phyloP scores from a whole-genome alignment of 1,140 invertebrate genomes.

The Drosophila truncata region DNA sequence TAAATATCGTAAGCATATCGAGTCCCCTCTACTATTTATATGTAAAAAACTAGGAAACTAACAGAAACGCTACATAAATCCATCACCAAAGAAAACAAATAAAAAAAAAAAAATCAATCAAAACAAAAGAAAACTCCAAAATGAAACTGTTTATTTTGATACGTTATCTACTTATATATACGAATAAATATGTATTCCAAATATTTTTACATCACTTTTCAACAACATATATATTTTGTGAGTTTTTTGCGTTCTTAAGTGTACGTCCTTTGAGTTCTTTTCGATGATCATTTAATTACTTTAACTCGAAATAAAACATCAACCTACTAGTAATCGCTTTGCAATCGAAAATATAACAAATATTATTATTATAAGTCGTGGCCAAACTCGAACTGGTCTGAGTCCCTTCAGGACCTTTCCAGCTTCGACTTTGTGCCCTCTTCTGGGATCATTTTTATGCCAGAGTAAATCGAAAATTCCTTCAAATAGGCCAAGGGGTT shows the following conservation, averaged over 20 bases:
- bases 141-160: conserved; percentile 63
- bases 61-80: conserved; percentile 54
- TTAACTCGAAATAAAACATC: conserved; percentile 60
- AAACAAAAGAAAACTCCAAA: conserved; percentile 46
- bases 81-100: conserved; percentile 34
- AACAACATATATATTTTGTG: conserved; percentile 66
- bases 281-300: conserved; percentile 64
- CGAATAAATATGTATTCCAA: conserved; percentile 54
- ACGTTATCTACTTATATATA: conserved; percentile 63
- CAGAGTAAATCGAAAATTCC: conserved; percentile 6
- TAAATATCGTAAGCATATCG: conserved; percentile 66
- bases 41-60: conserved; percentile 56
- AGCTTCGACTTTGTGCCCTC: conserved; percentile 12
- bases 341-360: conserved; percentile 22
- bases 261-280: conserved; percentile 80
- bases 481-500: conserved; percentile 20
- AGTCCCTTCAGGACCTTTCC: neutral
- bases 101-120: conserved; percentile 35
- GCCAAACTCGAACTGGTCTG: conserved; percentile 12
- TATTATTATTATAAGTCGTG: neutral
- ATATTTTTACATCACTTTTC: conserved; percentile 74
- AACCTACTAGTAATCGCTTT: conserved; percentile 55
- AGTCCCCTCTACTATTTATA: conserved; percentile 52
- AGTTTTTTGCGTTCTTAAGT: conserved; percentile 67
- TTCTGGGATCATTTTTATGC: conserved; percentile 34